Conservation (phyloP, 2,888 invertebrate species). For the Calliphora vomitoria region DNA sequence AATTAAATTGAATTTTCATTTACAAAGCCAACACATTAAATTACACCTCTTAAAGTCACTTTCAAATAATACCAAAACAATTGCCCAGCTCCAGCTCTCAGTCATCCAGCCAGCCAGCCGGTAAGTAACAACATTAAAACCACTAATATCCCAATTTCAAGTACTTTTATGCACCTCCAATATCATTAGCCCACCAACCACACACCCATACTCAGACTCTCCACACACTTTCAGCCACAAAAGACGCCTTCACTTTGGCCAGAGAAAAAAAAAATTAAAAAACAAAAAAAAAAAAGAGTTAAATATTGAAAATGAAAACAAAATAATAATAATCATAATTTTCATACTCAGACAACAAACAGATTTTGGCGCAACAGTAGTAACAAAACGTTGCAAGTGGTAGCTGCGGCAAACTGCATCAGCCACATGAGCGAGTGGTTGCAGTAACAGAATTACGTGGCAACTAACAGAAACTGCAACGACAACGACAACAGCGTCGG, state of each 20-base stretch:
- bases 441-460: background rate
- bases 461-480: slow-evolving; percentile 24
- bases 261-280: slow-evolving; percentile 4
- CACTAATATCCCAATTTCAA: slow-evolving; percentile 69
- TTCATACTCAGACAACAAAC: slow-evolving; percentile 24
- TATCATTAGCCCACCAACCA: slow-evolving; percentile 40
- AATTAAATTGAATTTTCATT: slow-evolving; percentile 71
- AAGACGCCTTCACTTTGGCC: slow-evolving; percentile 51
- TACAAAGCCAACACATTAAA: slow-evolving; percentile 77
- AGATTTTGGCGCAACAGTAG: slow-evolving; percentile 46
- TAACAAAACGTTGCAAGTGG: slow-evolving; percentile 46
- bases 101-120: slow-evolving; percentile 15
- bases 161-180: slow-evolving; percentile 61
- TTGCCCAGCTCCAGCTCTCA: slow-evolving; percentile 26
- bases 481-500: slow-evolving; percentile 54
- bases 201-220: background rate
- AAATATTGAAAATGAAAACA: slow-evolving; percentile 26
- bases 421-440: background rate
- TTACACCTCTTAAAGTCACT: slow-evolving; percentile 76
- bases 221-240: slow-evolving; percentile 48
- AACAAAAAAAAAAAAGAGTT: slow-evolving; percentile 26
- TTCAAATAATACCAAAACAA: slow-evolving; percentile 32
- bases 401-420: slow-evolving; percentile 14
- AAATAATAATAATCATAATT: slow-evolving; percentile 54
- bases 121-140: slow-evolving; percentile 50